phyloP scores from a whole-genome alignment of 2,888 invertebrate genomes.

The Megalurothrips usitatus region DNA sequence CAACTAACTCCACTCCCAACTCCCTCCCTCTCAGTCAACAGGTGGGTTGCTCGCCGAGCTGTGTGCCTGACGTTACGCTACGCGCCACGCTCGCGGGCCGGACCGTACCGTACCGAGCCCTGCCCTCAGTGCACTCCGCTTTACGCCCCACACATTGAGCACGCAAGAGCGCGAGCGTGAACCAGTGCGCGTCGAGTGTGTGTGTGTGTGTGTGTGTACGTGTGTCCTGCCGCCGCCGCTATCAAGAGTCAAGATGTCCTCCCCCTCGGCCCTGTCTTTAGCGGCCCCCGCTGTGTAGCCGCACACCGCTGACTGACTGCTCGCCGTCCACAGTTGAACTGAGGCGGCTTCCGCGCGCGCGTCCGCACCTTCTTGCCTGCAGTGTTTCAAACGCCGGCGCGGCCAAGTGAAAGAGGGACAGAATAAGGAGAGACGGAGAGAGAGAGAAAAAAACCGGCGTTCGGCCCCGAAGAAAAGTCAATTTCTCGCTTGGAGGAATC shows the following conservation, averaged over 20 bases:
- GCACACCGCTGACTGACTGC: not conserved
- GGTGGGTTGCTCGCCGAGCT: not conserved
- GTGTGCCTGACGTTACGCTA: not conserved
- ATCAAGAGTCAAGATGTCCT: not conserved
- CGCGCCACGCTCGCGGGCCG: not conserved
- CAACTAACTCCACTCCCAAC: not conserved
- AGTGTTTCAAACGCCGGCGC: not conserved
- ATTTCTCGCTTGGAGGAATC: slow-evolving; percentile 19
- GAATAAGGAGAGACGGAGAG: not conserved
- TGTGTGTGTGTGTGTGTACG: not conserved
- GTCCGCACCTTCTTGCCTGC: not conserved
- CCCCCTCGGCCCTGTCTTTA: not conserved
- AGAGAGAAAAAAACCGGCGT: not conserved
- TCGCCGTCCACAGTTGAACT: not conserved
- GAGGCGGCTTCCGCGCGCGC: not conserved
- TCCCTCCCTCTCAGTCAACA: slow-evolving; percentile 17
- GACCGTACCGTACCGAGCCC: not conserved
- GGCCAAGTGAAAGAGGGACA: not conserved
- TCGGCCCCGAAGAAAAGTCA: slow-evolving; percentile 13
- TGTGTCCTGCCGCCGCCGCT: not conserved
- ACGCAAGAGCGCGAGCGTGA: not conserved
- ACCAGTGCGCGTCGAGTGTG: not conserved
- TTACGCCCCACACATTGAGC: not conserved
- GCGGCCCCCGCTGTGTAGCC: not conserved
- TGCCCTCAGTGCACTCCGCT: not conserved